Evolutionary conservation across 2,797 vertebrate species (phyloP).

Genomic region (Aeoliscus strigatus): DNA sequence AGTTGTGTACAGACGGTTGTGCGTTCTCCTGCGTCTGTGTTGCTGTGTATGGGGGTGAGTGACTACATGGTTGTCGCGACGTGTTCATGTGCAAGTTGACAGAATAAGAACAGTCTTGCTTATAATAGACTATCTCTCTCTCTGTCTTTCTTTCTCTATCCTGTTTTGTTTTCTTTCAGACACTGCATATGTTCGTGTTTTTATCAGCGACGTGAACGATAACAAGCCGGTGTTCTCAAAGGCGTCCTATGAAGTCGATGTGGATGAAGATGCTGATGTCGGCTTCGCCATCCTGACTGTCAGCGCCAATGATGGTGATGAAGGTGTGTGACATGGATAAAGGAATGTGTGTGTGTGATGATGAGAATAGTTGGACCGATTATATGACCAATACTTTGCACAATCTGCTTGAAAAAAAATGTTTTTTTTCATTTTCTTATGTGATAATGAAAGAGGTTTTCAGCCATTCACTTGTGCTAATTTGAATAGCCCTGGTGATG

Average conservation of each 20-base stretch:
- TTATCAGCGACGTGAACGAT: conserved; percentile 89
- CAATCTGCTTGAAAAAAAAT: too few relatives aligned
- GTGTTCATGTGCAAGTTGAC: conserved; percentile 46
- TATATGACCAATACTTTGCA: too few relatives aligned
- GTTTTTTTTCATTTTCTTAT: too few relatives aligned
- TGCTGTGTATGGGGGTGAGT: conserved; percentile 5
- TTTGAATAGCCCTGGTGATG: too few relatives aligned
- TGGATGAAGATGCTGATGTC: conserved; percentile 85
- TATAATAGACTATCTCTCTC: conserved; percentile 44
- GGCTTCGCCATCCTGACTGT: conserved; percentile 80
- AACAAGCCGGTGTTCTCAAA: conserved; percentile 86
- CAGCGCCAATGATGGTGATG: conserved; percentile 83
- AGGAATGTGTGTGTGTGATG: too few relatives aligned
- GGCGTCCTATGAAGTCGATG: conserved; percentile 79
- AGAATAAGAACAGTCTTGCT: conserved; percentile 56
- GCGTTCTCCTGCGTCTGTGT: neutral
- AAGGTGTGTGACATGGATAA: conserved; percentile 76
- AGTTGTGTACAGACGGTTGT: too few relatives aligned
- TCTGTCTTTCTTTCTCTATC: conserved; percentile 32
- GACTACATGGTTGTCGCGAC: conserved; percentile 20
- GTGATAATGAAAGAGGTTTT: too few relatives aligned
- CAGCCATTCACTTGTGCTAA: too few relatives aligned
- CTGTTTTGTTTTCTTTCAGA: conserved; percentile 70
- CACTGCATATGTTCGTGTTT: conserved; percentile 83
- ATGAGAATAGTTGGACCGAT: too few relatives aligned